Evolutionary conservation across 1,140 invertebrate genomes (phyloP).

Genomic region (Mizuhopecten yessoensis): DNA sequence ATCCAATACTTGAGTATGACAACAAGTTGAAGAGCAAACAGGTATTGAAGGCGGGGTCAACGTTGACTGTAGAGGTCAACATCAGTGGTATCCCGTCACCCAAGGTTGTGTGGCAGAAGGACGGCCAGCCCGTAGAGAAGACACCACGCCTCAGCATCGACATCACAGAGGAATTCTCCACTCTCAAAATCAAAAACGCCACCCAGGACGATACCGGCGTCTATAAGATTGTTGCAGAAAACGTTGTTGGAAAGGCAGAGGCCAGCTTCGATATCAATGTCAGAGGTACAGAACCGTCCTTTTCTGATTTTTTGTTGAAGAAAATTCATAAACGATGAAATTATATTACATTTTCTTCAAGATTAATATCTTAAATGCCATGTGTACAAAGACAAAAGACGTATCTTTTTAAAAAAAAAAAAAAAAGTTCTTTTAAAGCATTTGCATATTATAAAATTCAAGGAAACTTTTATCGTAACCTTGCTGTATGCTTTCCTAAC

Average conservation of each 20-base stretch:
- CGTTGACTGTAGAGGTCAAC: slow-evolving; percentile 77
- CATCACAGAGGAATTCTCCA: slow-evolving; percentile 75
- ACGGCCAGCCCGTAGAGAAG: slow-evolving; percentile 86
- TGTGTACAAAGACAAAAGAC: no score
- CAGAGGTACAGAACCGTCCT: slow-evolving; percentile 85
- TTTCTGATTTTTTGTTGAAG: no score
- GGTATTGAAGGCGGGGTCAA: slow-evolving; percentile 79
- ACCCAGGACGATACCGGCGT: slow-evolving; percentile 77
- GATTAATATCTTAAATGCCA: no score
- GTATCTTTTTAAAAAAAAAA: no score
- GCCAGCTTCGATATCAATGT: slow-evolving; percentile 81
- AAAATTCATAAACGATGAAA: no score
- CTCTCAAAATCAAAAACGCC: slow-evolving; percentile 79
- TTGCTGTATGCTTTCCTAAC: neutral
- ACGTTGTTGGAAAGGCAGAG: slow-evolving; percentile 80
- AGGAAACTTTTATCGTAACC: no score
- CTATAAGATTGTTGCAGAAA: slow-evolving; percentile 81
- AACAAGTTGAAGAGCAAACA: slow-evolving; percentile 79
- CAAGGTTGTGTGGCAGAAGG: slow-evolving; percentile 93
- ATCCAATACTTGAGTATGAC: slow-evolving; percentile 80
- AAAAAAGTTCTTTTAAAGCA: no score
- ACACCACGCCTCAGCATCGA: slow-evolving; percentile 76
- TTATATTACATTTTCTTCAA: no score
- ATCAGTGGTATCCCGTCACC: slow-evolving; percentile 96
- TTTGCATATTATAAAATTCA: no score